A percentile compares a stretch with the other conserved stretches of the same genome.
These are phyloP conservation scores for Oreortyx pictus DNA, from an alignment of 2,797 vertebrate genomes.

Conservation along the genomic window DNA sequence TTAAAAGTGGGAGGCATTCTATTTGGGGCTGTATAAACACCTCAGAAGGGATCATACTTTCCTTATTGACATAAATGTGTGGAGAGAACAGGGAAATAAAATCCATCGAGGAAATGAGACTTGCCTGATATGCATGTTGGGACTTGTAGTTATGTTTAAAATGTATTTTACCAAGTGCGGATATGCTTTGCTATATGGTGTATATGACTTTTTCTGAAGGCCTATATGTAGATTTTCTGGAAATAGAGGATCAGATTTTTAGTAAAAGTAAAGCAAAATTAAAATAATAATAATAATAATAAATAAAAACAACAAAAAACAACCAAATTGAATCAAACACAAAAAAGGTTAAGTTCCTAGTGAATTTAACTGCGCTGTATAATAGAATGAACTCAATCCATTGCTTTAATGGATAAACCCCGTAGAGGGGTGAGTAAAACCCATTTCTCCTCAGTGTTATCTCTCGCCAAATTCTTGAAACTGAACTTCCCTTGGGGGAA, in stretches of 20 bases:
- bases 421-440: not conserved
- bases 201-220: not conserved
- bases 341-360: not conserved
- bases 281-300: no score
- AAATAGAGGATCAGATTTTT: not conserved
- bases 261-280: not conserved
- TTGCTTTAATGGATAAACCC: not conserved
- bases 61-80: not conserved
- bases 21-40: not conserved
- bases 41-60: not conserved
- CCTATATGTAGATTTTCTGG: not conserved
- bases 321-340: not conserved
- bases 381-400: not conserved
- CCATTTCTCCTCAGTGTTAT: not conserved
- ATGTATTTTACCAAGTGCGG: not conserved
- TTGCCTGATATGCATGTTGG: not conserved
- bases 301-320: not conserved
- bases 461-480: slow-evolving; percentile 21
- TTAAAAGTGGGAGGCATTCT: not conserved
- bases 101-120: not conserved
- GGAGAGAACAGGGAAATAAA: not conserved
- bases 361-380: not conserved
- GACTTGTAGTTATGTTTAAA: not conserved
- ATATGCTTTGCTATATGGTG: not conserved
- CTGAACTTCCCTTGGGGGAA: not conserved